Evolutionary conservation across 2,113 vertebrate species (phyloP), one percentile per base, ranked within the genome.

Genomic region (Manacus vitellinus): DNA sequence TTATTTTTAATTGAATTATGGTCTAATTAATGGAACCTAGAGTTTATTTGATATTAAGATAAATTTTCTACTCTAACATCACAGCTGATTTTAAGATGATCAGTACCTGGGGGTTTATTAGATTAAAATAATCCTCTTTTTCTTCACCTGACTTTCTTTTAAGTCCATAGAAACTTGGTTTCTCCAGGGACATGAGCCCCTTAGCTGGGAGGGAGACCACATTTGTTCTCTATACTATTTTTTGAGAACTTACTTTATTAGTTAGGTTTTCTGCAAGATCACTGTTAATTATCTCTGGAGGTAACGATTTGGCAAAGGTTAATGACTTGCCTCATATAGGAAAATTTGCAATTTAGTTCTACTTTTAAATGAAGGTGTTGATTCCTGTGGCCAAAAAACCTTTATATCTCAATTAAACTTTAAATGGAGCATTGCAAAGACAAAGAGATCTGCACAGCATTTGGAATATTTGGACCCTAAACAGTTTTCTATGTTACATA

Each of bases 221-320:
- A 44, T 94, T 92, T 83, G 19, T 79, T 94, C 86, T 94, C 81
- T 18, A 3, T 65, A 92, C 59, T 95, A 58, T 95, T 97, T 96
- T 96, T 94, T 86, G 90, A 94, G 81, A 94, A 37, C 47, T 61
- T 90, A 88, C 88, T 94, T 92, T 96, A 90, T 96, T 96, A 96
- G 75, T 93, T 91, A 88, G 51, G 27, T 95, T 96, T 96, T 86
- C 89, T 93, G 46, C 22, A 70, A 93, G 94, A 97, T 96, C 94
- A 89, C 83, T 93, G 77, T 97, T 97, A 97, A 97, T 96, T 96
- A 94, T 97, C 95, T 96, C 74, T 88, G 55, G 89, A 95, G 92
- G 85, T 92, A 96, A 95, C 88, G 92, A 95, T 98, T 94, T 97
- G 93, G 80, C 84, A 97, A 97, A 98, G 93, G 95, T 97, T 97